Base-by-base conservation (phyloP, 64 coral and sea anemone genomes). In the Hydrozoanthus tunicans region DNA sequence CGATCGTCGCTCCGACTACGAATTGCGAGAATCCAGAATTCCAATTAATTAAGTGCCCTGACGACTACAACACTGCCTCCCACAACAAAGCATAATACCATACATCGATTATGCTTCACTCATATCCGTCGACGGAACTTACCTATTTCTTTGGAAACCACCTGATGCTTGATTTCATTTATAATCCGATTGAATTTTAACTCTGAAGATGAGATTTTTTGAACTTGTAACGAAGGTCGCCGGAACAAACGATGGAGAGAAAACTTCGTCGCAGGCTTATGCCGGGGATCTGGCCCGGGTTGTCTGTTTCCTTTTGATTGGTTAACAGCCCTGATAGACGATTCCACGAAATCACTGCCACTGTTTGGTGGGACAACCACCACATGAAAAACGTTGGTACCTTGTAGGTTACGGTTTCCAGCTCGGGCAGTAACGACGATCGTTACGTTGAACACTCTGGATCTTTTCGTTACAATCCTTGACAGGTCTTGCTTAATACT, bases 141-240 rank as follows among this genome's bases (percentile, higher is more conserved):
- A 88, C 84, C 84, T 6, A 88, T 17, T 58, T 53, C 84, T 60
- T 74, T 74, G 20, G 32, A 58, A 56, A 88, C 84, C 9, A 88
- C 84, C 51, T 88, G 24, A 13, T 23, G 84, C 26, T 75, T 88
- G 70, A 88, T 88, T 58, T 88, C 84, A 58, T 27, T 88, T 27
- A 88, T 88, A 25, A 88, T 88, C 84, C 12, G 54, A 56, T 73
- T 88, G 68, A 88, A 88, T 73, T 58, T 88, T 73, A 88, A 43
- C 9, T 88, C 69, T 73, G 84, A 88, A 8, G 56, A 59, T 6
- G 84, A 88, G 68, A 88, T 88, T 88, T 73, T 88, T 60, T 70
- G 55, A 27, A 88, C 84, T 73, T 75, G 68, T 8, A 25, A 4
- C 6, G 84, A 88, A 27, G 84, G 55, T 5, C 70, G 68, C 2